These are phyloP conservation scores for Steatocranus sp. DNA, from an alignment of 2,797 vertebrate species.

Conservation along the genomic window DNA sequence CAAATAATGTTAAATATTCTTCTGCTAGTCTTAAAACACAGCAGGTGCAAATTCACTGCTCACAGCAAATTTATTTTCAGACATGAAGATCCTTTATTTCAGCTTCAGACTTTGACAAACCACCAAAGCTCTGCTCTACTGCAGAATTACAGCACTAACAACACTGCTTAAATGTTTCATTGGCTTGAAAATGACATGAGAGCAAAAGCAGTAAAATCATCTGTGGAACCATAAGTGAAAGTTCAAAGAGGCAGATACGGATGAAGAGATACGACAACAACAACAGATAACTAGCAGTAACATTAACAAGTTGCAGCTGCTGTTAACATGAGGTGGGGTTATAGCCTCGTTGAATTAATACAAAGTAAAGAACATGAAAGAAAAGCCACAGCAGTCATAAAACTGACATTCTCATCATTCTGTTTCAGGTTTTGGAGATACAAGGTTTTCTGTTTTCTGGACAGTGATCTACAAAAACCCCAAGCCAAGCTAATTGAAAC, in stretches of 20 bases:
- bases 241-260: background rate
- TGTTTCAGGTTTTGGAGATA: background rate
- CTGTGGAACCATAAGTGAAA: background rate
- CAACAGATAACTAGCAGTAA: background rate
- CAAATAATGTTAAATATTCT: background rate
- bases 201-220: background rate
- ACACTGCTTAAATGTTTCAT: background rate
- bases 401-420: background rate
- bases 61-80: background rate
- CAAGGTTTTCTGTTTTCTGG: background rate
- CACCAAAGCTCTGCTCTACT: background rate
- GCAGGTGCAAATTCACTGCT: background rate
- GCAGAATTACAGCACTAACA: background rate
- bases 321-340: background rate
- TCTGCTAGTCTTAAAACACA: background rate
- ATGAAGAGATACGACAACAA: background rate
- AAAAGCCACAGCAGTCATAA: background rate
- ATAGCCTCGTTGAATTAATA: background rate
- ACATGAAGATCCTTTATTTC: background rate
- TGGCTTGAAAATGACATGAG: background rate
- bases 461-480: background rate
- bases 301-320: background rate
- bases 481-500: background rate
- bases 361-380: background rate
- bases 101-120: background rate